These are phyloP conservation scores for Percopsis transmontana DNA, from an alignment of 2,113 vertebrate species.

Conservation along the genomic window DNA sequence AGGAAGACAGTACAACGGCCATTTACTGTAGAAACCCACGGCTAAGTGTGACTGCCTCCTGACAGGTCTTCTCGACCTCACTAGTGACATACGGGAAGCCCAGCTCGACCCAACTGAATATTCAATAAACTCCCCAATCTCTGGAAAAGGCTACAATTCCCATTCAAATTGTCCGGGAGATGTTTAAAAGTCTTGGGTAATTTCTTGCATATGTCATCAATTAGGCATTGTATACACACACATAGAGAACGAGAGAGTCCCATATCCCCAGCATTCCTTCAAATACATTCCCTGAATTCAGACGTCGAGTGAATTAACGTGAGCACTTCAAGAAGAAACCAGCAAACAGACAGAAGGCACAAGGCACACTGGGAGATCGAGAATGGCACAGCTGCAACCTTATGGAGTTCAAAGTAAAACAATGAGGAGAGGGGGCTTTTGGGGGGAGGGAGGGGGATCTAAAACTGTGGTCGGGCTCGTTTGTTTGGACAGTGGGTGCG, in stretches of 20 bases:
- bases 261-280: constrained; percentile 30
- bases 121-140: constrained; percentile 42
- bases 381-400: constrained; percentile 4
- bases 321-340: constrained; percentile 32
- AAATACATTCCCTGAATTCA: not conserved
- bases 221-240: constrained; percentile 34
- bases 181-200: constrained; percentile 57
- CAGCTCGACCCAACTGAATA: constrained; percentile 25
- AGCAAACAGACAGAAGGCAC: not conserved
- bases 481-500: constrained; percentile 58
- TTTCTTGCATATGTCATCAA: constrained; percentile 58
- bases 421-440: constrained; percentile 9
- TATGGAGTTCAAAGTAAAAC: constrained; percentile 33
- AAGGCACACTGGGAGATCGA: no score
- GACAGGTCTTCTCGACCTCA: constrained; percentile 14
- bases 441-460: constrained; percentile 22
- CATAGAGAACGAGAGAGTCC: not conserved
- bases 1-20: no score
- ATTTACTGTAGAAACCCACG: no score
- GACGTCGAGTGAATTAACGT: not conserved
- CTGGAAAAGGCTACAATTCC: constrained; percentile 35
- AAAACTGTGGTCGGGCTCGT: constrained; percentile 21
- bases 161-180: constrained; percentile 49
- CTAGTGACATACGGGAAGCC: constrained; percentile 41
- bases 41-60: constrained; percentile 30